Percentiles rank a stretch among this genome's conserved stretches.
Evolutionary conservation across 2,888 invertebrate genomes (phyloP).

Genomic region (Chalcis sispes): DNA sequence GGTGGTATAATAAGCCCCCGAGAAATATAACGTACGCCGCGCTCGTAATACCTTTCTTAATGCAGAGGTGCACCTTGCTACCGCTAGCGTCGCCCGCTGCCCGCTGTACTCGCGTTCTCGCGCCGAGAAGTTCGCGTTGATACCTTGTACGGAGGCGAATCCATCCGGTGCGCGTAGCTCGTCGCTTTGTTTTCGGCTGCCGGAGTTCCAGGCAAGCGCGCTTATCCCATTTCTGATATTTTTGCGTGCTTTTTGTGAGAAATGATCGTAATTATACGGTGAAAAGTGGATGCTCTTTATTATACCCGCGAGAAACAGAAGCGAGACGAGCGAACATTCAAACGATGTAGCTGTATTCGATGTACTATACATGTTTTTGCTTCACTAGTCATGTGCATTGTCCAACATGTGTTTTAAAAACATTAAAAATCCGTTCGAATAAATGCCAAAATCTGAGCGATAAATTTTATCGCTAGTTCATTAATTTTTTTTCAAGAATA

Average conservation of each 20-base stretch:
- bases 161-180: slow-evolving; percentile 32
- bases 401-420: too few relatives aligned
- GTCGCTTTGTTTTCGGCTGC: not conserved
- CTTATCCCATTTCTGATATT: too few relatives aligned
- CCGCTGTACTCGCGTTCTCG: not conserved
- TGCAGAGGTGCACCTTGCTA: not conserved
- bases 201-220: too few relatives aligned
- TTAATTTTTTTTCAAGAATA: not conserved
- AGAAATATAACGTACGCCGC: not conserved
- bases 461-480: not conserved
- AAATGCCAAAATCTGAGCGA: too few relatives aligned
- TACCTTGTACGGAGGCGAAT: slow-evolving; percentile 34
- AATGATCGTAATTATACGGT: not conserved
- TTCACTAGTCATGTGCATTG: not conserved
- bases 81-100: not conserved
- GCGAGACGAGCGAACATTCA: not conserved
- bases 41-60: slow-evolving; percentile 14
- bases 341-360: not conserved
- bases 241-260: not conserved
- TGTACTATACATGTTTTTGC: not conserved
- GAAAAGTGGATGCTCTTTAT: slow-evolving; percentile 3
- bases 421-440: not conserved
- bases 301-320: not conserved
- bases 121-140: not conserved
- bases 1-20: not conserved